Evolutionary conservation across 2,888 invertebrate species (phyloP).

Genomic region (Noctua fimbriata): DNA sequence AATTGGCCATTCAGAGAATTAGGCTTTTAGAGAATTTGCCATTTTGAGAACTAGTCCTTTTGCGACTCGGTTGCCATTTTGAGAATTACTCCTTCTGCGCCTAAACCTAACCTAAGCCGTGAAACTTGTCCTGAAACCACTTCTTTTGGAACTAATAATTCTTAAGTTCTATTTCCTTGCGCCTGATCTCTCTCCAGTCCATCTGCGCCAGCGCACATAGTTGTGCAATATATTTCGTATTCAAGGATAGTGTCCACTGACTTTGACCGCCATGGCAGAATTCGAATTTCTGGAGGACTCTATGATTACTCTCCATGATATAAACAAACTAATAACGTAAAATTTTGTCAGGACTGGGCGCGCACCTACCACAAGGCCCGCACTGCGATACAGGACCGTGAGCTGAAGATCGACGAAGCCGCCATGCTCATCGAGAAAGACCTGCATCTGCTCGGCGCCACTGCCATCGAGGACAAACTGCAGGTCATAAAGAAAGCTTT

Average conservation of each 20-base stretch:
- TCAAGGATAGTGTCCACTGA: not conserved
- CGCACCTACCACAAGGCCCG: conserved; percentile 96
- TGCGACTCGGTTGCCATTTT: too few relatives aligned
- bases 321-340: not conserved
- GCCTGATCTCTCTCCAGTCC: not conserved
- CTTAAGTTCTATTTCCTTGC: too few relatives aligned
- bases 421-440: conserved; percentile 98
- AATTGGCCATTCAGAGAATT: too few relatives aligned
- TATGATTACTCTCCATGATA: not conserved
- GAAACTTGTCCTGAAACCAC: too few relatives aligned
- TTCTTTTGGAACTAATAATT: too few relatives aligned
- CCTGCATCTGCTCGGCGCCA: conserved; percentile 96
- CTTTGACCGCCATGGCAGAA: not conserved
- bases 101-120: too few relatives aligned
- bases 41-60: too few relatives aligned
- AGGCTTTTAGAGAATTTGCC: too few relatives aligned
- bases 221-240: too few relatives aligned
- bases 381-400: conserved; percentile 95
- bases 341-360: conserved; percentile 93
- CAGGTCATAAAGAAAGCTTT: conserved; percentile 89
- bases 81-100: too few relatives aligned
- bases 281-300: not conserved
- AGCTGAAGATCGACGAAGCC: conserved; percentile 97
- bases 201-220: too few relatives aligned
- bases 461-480: conserved; percentile 99